phyloP scores from a whole-genome alignment of 2,797 vertebrate species.

The Leptatherina wallacei region DNA sequence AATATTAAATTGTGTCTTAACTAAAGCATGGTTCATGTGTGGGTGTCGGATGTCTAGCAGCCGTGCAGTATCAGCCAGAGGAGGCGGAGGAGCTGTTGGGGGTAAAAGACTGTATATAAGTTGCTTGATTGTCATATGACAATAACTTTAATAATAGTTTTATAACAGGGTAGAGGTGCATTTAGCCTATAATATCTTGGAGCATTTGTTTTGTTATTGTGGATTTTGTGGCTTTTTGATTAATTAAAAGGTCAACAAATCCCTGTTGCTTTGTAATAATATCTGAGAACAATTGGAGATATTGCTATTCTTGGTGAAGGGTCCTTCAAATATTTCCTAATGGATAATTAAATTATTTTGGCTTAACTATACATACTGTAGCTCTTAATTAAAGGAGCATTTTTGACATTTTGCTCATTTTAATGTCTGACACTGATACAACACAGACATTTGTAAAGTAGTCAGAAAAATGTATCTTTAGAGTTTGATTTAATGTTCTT shows the following conservation, averaged over 20 bases:
- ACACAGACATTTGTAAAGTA: not conserved
- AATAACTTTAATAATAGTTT: slow-evolving; percentile 35
- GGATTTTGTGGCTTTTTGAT: not conserved
- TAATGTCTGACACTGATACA: not conserved
- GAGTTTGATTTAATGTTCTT: too few relatives aligned
- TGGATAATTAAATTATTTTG: slow-evolving; percentile 9
- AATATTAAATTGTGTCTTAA: slow-evolving; percentile 10
- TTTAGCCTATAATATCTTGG: not conserved
- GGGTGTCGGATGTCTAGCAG: slow-evolving; percentile 56
- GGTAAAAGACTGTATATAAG: slow-evolving; percentile 26
- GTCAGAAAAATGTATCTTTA: not conserved
- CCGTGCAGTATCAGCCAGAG: slow-evolving; percentile 51
- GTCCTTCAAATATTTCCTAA: slow-evolving; percentile 12
- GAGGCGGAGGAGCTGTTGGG: slow-evolving; percentile 26
- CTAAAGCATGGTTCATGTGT: slow-evolving; percentile 18
- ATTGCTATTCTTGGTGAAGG: slow-evolving; percentile 28
- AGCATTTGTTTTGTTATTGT: not conserved
- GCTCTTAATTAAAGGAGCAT: slow-evolving; percentile 14
- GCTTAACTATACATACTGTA: slow-evolving; percentile 1
- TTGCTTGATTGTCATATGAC: slow-evolving; percentile 68
- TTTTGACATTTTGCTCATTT: slow-evolving; percentile 15
- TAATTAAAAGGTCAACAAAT: not conserved
- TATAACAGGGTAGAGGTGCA: slow-evolving; percentile 24
- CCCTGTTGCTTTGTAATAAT: not conserved
- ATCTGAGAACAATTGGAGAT: not conserved